Percentiles rank a stretch among this genome's conserved stretches.
These are phyloP conservation scores for Eupsilia transversa DNA, from an alignment of 2,888 invertebrate species.

Conservation along the genomic window DNA sequence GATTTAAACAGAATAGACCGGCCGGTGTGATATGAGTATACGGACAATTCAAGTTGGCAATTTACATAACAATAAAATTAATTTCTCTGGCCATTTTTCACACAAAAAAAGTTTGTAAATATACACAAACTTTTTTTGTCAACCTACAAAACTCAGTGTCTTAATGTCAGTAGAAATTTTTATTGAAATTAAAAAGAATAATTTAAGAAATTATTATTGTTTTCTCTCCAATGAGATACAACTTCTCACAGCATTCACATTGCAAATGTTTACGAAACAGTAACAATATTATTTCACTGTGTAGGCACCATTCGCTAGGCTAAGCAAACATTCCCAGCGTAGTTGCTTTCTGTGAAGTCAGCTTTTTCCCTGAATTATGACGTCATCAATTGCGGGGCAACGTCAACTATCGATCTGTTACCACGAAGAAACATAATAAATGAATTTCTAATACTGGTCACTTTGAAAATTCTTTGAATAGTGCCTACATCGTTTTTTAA, in stretches of 20 bases:
- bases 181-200: background rate
- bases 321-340: conserved; percentile 38
- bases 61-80: background rate
- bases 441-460: conserved; percentile 43
- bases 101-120: no score
- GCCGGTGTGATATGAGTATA: background rate
- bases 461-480: conserved; percentile 45
- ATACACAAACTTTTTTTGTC: background rate
- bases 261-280: conserved; percentile 22
- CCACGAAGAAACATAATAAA: conserved; percentile 54
- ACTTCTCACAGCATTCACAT: background rate
- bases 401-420: conserved; percentile 52
- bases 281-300: conserved; percentile 42
- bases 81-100: no score
- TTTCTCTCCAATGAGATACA: background rate
- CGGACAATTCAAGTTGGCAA: background rate
- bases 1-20: no score
- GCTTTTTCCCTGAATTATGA: conserved; percentile 53
- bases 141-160: background rate
- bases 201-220: background rate
- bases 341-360: conserved; percentile 38
- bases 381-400: conserved; percentile 45
- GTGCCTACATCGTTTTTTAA: background rate
- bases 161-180: background rate
- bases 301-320: conserved; percentile 3